These are phyloP conservation scores for Tretioscincus oriximinensis DNA, from an alignment of 2,113 vertebrate species.

Conservation along the genomic window DNA sequence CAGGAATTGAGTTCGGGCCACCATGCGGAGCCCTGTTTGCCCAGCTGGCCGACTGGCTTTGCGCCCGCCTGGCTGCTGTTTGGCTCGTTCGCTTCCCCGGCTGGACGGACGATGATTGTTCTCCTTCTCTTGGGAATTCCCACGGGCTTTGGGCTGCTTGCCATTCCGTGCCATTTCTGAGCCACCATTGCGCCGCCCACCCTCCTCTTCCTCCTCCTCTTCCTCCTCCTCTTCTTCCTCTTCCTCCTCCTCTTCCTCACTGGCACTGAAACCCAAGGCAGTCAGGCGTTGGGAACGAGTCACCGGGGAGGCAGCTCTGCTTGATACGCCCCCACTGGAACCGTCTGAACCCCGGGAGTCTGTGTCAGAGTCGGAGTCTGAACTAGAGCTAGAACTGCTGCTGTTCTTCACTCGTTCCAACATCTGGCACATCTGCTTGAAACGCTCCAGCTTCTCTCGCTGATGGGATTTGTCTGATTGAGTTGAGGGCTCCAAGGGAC, in stretches of 20 bases:
- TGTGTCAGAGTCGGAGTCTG: conserved; percentile 84
- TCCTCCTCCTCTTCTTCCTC: conserved; percentile 55
- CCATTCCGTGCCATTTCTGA: conserved; percentile 64
- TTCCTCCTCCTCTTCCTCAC: conserved; percentile 78
- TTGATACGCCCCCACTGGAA: conserved; percentile 45
- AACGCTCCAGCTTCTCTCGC: conserved; percentile 88
- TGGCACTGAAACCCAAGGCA: conserved; percentile 81
- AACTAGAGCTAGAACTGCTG: conserved; percentile 85
- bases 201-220: conserved; percentile 51
- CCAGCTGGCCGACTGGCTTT: conserved; percentile 58
- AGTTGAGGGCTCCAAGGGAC: conserved; percentile 47
- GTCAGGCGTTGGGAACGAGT: conserved; percentile 57
- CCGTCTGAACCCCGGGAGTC: conserved; percentile 68
- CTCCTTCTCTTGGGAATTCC: conserved; percentile 67
- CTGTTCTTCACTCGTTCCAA: conserved; percentile 83
- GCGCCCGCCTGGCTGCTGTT: conserved; percentile 44
- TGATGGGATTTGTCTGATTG: conserved; percentile 80
- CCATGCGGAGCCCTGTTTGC: conserved; percentile 68
- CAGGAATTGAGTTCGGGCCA: conserved; percentile 77
- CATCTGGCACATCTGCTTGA: conserved; percentile 90
- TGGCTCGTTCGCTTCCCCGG: conserved; percentile 18
- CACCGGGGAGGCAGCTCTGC: conserved; percentile 51
- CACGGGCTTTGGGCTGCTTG: conserved; percentile 59
- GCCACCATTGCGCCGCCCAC: conserved; percentile 52
- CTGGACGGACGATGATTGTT: conserved; percentile 47